Base-by-base conservation (phyloP, 2,797 vertebrate genomes). In the Acanthurus lineatus region DNA sequence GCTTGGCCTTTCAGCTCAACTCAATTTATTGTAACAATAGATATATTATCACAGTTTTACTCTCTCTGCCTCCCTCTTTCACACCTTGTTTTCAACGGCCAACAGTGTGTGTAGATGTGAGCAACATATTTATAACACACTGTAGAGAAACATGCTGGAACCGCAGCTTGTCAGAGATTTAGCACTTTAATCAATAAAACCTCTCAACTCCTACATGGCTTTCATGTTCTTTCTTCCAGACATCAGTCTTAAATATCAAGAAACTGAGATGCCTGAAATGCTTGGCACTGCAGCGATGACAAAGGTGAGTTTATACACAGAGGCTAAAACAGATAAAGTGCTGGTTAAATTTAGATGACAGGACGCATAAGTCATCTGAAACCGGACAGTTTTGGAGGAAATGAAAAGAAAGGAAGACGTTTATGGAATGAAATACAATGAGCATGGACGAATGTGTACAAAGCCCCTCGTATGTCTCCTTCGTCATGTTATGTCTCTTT, bases 11-110 rank as follows among this genome's bases (percentile, higher is more conserved):
- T 78, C 40, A 44, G 0, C 40, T 69, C 16, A 57, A 56, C 22
- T 66, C 7, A n/a, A n/a, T 84, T 74, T 61, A 74, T 77, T 51
- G 67, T 48, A 76, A 48, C 35, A 67, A 57, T 72, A 52, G 68
- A 64, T 76, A 42, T n/a, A 57, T 76, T 4, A 58, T 48, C 53
- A 51, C 19, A 51, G 1, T 63, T 63, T 47, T 40, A 25, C 10
- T 49, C 45, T 47, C 60, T 4, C 28, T 32, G 28, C 51, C 28
- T 49, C 42, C 56, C 9, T 63, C 20, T 59, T 17, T 22, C 19
- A 7, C 22, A 22, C 48, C 14, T 11, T 6, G 8, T 48, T 47
- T 44, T 25, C 62, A 71, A 5, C 42, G 38, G 52, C 42, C 42
- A 76, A 38, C 8, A 32, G 17, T 14, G 45, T 11, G 4, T 32